These are phyloP conservation scores for Scomber scombrus DNA, from an alignment of 2,113 vertebrate species.

Conservation along the genomic window DNA sequence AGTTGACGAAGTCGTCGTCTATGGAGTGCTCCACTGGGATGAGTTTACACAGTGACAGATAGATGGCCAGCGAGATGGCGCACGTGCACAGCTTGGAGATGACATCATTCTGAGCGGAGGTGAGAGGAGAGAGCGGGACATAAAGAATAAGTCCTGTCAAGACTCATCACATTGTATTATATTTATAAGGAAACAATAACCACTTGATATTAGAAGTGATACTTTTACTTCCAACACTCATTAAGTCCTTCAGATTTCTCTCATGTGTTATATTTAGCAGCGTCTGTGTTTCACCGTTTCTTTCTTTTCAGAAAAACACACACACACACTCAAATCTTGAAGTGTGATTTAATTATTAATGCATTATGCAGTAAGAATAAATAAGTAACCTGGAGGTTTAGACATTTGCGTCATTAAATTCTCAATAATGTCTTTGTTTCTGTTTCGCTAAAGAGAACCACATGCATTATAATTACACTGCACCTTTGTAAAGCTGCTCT, in stretches of 20 bases:
- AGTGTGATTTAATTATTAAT: conserved; percentile 47
- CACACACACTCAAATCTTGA: conserved; percentile 4
- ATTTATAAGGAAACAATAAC: background rate
- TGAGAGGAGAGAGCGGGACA: background rate
- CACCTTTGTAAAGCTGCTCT: background rate
- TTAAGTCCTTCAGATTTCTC: conserved; percentile 10
- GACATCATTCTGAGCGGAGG: conserved; percentile 87
- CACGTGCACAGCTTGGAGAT: conserved; percentile 93
- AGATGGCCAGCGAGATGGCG: conserved; percentile 90
- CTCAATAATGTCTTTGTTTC: conserved; percentile 7
- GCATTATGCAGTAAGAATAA: conserved; percentile 24
- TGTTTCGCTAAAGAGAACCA: conserved; percentile 7
- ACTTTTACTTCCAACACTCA: background rate
- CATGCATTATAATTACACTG: conserved; percentile 11
- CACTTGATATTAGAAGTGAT: background rate
- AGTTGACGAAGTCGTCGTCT: conserved; percentile 87
- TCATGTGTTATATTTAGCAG: conserved; percentile 35
- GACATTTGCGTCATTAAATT: conserved; percentile 17
- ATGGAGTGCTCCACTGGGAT: conserved; percentile 92
- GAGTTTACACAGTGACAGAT: conserved; percentile 89
- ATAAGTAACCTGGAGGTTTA: conserved; percentile 39
- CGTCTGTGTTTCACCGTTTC: conserved; percentile 2
- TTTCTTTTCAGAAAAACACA: conserved; percentile 8
- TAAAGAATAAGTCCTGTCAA: background rate
- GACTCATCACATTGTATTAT: background rate